Conservation (phyloP, 2,113 vertebrate species). For the Elaphurus davidianus region DNA sequence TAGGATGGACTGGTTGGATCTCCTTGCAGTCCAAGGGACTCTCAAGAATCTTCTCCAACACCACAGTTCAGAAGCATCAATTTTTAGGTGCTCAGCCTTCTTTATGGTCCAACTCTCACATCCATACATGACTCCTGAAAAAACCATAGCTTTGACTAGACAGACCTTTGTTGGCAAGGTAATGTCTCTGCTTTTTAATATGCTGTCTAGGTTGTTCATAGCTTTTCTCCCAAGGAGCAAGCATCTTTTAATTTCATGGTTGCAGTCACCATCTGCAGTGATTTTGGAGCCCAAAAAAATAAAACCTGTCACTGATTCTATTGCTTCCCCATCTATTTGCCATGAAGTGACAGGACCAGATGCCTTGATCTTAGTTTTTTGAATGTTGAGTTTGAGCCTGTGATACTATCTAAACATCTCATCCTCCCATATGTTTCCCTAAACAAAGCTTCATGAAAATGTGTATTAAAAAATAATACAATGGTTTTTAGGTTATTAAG, state of each 20-base stretch:
- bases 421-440: slow-evolving; percentile 22
- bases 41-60: background rate
- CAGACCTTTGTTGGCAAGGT: background rate
- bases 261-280: background rate
- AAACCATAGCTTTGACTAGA: background rate
- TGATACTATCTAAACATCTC: background rate
- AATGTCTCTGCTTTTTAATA: background rate
- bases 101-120: background rate
- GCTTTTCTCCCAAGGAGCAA: background rate
- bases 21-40: background rate
- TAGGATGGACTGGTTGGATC: background rate
- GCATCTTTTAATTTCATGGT: background rate
- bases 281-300: background rate
- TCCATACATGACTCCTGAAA: background rate
- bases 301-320: background rate
- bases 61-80: background rate
- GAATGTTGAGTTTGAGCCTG: background rate
- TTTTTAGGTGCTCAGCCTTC: background rate
- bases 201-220: background rate
- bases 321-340: background rate
- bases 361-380: background rate
- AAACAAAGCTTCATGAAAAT: slow-evolving; percentile 48
- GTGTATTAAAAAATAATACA: background rate
- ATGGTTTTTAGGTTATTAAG: background rate
- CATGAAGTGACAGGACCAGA: background rate